Conservation (phyloP, 2,113 vertebrate species). For the Oreocharis arfaki region DNA sequence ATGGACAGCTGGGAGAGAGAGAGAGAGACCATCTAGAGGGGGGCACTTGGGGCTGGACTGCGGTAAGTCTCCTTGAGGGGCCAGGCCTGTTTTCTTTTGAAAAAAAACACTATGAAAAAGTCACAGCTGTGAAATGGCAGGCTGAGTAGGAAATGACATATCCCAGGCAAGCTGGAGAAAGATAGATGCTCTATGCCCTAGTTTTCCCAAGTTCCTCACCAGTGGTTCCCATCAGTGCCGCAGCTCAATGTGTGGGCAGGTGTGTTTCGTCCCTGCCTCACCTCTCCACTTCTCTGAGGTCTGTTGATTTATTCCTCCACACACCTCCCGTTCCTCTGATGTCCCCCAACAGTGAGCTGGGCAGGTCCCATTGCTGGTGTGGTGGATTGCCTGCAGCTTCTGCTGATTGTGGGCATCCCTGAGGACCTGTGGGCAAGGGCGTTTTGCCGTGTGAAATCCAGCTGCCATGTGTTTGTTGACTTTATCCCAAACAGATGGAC, state of each 20-base stretch:
- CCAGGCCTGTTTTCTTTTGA: not conserved
- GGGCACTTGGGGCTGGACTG: not conserved
- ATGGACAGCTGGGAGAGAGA: not conserved
- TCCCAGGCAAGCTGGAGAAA: not conserved
- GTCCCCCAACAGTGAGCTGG: too few relatives aligned
- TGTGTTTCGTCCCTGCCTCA: not conserved
- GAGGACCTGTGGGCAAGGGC: not conserved
- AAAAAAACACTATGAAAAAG: not conserved
- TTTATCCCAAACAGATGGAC: not conserved
- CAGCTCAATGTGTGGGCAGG: not conserved
- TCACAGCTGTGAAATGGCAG: not conserved
- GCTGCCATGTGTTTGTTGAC: not conserved
- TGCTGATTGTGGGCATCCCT: not conserved
- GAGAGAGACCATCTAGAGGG: conserved; percentile 2
- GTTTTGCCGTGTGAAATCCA: not conserved
- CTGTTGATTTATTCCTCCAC: not conserved
- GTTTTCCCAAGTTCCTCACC: not conserved
- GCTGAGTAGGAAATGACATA: not conserved
- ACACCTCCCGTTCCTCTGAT: not conserved
- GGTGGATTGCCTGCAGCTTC: not conserved
- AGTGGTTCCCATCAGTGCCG: not conserved
- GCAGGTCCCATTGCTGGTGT: not conserved
- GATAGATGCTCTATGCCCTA: not conserved
- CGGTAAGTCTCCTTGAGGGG: not conserved
- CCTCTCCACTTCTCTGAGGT: not conserved